Evolutionary conservation across 2,113 vertebrate species (phyloP).

Genomic region (Amazona vittata): DNA sequence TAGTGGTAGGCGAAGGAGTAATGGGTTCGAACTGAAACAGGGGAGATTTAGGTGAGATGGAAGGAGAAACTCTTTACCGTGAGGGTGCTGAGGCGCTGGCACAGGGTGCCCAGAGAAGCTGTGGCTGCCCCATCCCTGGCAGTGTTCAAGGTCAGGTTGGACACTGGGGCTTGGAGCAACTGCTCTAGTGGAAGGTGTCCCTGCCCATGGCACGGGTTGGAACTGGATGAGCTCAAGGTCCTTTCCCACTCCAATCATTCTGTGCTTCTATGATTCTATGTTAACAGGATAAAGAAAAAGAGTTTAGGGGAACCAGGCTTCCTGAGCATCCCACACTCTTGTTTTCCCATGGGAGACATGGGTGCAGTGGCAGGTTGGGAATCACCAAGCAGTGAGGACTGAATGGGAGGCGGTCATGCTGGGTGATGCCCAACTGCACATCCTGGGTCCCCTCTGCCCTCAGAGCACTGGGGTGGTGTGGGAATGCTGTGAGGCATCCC

Average conservation of each 20-base stretch:
- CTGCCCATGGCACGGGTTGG: neutral
- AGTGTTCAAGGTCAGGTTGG: neutral
- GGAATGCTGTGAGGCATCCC: neutral
- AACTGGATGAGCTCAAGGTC: neutral
- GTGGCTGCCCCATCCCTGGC: neutral
- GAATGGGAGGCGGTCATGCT: fast-evolving
- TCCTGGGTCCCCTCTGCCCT: fast-evolving
- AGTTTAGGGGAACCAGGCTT: neutral
- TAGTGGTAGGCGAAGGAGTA: neutral
- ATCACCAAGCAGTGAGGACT: neutral
- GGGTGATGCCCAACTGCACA: fast-evolving
- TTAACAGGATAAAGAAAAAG: neutral
- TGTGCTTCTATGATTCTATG: neutral
- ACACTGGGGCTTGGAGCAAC: neutral
- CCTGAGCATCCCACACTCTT: neutral
- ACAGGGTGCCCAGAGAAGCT: neutral
- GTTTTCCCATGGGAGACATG: fast-evolving
- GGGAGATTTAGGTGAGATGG: neutral
- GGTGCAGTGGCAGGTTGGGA: fast-evolving
- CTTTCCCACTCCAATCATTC: neutral
- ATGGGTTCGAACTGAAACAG: neutral
- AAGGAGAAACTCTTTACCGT: neutral
- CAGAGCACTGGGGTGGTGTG: fast-evolving
- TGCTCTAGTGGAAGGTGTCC: neutral
- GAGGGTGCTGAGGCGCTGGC: neutral